Conservation (phyloP, 1,140 invertebrate genomes). For the Lepidurus apus region DNA sequence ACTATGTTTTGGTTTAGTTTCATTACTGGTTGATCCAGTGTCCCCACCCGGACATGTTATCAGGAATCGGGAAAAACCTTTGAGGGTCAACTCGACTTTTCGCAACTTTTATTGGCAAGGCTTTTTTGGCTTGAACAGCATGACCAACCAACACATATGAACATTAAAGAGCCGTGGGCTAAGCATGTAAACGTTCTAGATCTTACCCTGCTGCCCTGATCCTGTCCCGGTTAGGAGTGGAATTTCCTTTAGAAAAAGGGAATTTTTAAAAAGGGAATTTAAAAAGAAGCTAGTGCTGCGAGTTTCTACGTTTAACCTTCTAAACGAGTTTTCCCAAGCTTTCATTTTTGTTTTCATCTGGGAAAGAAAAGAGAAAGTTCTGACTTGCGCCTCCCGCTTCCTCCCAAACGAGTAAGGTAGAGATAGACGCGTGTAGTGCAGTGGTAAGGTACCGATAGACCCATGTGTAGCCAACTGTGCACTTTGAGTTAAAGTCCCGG, state of each 20-base stretch:
- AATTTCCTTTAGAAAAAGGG: not conserved
- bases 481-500: too few species aligned
- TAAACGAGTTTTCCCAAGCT: not conserved
- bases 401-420: too few species aligned
- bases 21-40: not conserved
- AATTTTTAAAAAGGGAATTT: not conserved
- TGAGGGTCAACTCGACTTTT: not conserved
- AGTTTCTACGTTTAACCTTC: not conserved
- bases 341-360: too few species aligned
- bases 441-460: too few species aligned
- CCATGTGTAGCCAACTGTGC: too few species aligned
- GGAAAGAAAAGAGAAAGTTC: slow-evolving; percentile 22
- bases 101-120: too few species aligned
- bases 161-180: not conserved
- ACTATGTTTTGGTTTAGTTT: too few species aligned
- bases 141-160: not conserved
- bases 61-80: not conserved
- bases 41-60: slow-evolving; percentile 1
- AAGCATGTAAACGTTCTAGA: not conserved
- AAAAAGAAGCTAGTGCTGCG: not conserved
- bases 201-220: not conserved
- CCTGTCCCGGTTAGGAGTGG: not conserved
- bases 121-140: too few species aligned
- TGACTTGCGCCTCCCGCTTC: not conserved
- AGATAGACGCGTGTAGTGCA: too few species aligned